A percentile compares a stretch with the other conserved stretches of the same genome.
Conservation (phyloP, 1,140 invertebrate species). For the Drosophila pachea region DNA sequence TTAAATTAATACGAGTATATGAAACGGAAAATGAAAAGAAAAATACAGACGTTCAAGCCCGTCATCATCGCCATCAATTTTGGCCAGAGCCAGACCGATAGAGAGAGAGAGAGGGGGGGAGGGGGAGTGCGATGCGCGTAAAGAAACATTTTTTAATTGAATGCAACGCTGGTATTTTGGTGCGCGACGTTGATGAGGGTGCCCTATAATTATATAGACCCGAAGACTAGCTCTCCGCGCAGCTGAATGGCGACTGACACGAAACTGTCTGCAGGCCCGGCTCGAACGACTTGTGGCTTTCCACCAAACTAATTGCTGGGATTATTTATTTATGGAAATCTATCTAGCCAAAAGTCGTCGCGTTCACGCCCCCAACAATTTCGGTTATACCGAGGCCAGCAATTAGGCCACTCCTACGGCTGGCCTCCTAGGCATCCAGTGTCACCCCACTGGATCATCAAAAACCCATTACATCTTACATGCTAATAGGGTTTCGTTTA, state of each 20-base stretch:
- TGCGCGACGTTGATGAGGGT: constrained; percentile 61
- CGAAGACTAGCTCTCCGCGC: constrained; percentile 17
- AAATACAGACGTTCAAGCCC: constrained; percentile 19
- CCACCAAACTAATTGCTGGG: constrained; percentile 46
- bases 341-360: constrained; percentile 49
- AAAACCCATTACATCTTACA: not conserved
- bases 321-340: constrained; percentile 67
- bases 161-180: constrained; percentile 28
- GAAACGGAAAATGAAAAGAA: constrained; percentile 9
- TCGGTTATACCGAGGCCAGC: constrained; percentile 20
- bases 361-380: constrained; percentile 43
- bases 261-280: constrained; percentile 9
- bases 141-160: constrained; percentile 57
- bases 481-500: not conserved
- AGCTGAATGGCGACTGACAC: constrained; percentile 24
- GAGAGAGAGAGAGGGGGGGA: not conserved
- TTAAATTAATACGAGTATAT: not conserved
- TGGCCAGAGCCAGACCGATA: constrained; percentile 20
- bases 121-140: not conserved
- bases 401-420: constrained; percentile 26
- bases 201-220: constrained; percentile 53
- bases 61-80: constrained; percentile 32
- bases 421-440: constrained; percentile 1
- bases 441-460: constrained; percentile 4
- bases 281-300: constrained; percentile 35